phyloP scores from a whole-genome alignment of 2,797 vertebrate species.

The Thunnus albacares region DNA sequence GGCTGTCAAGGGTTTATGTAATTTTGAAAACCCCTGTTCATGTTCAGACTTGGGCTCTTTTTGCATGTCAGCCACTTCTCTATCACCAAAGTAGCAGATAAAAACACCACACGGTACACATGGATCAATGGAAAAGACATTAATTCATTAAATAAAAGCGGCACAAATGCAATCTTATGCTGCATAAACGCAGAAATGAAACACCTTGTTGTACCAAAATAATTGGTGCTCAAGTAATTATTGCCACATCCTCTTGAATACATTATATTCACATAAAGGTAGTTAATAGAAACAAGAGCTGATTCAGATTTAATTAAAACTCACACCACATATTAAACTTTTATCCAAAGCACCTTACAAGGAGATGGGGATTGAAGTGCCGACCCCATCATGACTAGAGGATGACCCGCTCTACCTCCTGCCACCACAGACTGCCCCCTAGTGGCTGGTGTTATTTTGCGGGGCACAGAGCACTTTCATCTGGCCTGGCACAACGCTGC shows the following conservation, averaged over 20 bases:
- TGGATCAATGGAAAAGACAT: background rate
- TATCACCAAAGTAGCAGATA: background rate
- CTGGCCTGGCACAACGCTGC: slow-evolving; percentile 60
- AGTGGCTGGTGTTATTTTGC: slow-evolving; percentile 43
- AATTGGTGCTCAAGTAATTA: background rate
- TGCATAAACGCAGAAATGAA: background rate
- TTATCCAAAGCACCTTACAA: too few relatives aligned
- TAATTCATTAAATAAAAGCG: background rate
- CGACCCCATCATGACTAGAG: too few relatives aligned
- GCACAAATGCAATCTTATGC: too few relatives aligned
- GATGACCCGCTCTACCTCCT: too few relatives aligned
- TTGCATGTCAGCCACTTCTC: background rate
- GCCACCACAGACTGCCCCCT: too few relatives aligned
- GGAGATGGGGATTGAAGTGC: too few relatives aligned
- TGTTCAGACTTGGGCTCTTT: background rate
- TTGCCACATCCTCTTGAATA: background rate
- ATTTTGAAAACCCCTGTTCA: background rate
- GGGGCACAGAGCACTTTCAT: slow-evolving; percentile 55
- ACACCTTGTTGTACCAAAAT: background rate
- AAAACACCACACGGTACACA: background rate
- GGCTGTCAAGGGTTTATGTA: background rate
- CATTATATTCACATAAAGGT: background rate
- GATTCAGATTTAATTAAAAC: background rate
- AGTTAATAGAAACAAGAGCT: background rate
- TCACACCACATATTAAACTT: too few relatives aligned